Percentiles rank a stretch among this genome's conserved stretches.
These are phyloP conservation scores for Sciurus carolinensis DNA, from an alignment of 2,797 vertebrate species.

Conservation along the genomic window DNA sequence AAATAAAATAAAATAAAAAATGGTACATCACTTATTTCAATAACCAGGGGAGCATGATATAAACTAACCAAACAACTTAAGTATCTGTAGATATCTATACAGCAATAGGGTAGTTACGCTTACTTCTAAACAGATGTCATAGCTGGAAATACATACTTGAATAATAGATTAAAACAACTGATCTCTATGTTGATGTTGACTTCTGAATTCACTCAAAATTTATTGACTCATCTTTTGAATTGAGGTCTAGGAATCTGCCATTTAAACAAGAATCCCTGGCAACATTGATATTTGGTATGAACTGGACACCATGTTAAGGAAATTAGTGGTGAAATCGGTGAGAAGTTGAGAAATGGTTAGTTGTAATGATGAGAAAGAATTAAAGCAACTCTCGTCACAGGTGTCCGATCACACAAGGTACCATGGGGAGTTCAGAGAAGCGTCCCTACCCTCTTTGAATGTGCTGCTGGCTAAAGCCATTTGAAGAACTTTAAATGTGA, in stretches of 20 bases:
- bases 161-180: constrained; percentile 12
- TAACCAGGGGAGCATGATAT: neutral
- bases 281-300: neutral
- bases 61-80: neutral
- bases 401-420: neutral
- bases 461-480: neutral
- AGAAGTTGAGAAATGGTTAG: neutral
- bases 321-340: neutral
- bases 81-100: neutral
- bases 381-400: neutral
- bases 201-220: neutral
- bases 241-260: neutral
- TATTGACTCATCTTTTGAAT: neutral
- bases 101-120: neutral
- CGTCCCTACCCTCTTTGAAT: neutral
- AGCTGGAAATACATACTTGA: neutral
- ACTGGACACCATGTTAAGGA: neutral
- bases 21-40: neutral
- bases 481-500: neutral
- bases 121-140: constrained; percentile 11
- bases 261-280: neutral
- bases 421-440: neutral
- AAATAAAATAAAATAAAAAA: neutral
- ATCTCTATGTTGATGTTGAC: neutral
- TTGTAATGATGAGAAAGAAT: neutral